Percentiles rank a stretch among this genome's conserved stretches.
These are phyloP conservation scores for Brachyistius frenatus DNA, from an alignment of 2,113 vertebrate species.

Conservation along the genomic window DNA sequence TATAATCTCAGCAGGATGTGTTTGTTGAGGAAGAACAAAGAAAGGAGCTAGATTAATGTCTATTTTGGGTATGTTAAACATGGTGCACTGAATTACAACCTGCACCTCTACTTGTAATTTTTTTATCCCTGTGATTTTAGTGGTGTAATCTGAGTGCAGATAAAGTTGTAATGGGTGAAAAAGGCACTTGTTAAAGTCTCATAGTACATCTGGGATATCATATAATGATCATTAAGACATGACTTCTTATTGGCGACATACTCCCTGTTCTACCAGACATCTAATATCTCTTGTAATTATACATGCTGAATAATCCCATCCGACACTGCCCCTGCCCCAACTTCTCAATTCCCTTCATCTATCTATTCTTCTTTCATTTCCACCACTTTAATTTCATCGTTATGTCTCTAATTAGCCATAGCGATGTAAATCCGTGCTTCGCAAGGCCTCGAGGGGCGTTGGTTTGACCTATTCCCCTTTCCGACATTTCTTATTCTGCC, in stretches of 20 bases:
- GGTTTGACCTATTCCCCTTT: constrained; percentile 61
- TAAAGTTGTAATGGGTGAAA: constrained; percentile 12
- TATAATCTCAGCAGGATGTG: constrained; percentile 10
- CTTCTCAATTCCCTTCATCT: constrained; percentile 35
- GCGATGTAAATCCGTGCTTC: constrained; percentile 73
- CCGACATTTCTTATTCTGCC: constrained; percentile 41
- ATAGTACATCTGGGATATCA: constrained; percentile 44
- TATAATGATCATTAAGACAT: constrained; percentile 54
- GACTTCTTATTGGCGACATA: constrained; percentile 49
- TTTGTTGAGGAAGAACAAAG: constrained; percentile 33
- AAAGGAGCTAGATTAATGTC: constrained; percentile 21
- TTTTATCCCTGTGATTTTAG: not conserved
- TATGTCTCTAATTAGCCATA: constrained; percentile 72
- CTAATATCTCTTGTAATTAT: constrained; percentile 69
- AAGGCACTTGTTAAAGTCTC: constrained; percentile 23
- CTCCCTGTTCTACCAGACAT: constrained; percentile 43
- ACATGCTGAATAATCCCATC: constrained; percentile 58
- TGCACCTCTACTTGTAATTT: constrained; percentile 23
- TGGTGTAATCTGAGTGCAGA: not conserved
- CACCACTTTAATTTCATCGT: constrained; percentile 68
- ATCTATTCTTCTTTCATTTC: constrained; percentile 61
- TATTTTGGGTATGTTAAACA: constrained; percentile 24
- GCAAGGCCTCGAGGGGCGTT: constrained; percentile 52
- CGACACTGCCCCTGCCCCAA: not conserved
- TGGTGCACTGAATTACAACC: constrained; percentile 16